These are phyloP conservation scores for Podilymbus podiceps DNA, from an alignment of 2,113 vertebrate species.

Conservation along the genomic window DNA sequence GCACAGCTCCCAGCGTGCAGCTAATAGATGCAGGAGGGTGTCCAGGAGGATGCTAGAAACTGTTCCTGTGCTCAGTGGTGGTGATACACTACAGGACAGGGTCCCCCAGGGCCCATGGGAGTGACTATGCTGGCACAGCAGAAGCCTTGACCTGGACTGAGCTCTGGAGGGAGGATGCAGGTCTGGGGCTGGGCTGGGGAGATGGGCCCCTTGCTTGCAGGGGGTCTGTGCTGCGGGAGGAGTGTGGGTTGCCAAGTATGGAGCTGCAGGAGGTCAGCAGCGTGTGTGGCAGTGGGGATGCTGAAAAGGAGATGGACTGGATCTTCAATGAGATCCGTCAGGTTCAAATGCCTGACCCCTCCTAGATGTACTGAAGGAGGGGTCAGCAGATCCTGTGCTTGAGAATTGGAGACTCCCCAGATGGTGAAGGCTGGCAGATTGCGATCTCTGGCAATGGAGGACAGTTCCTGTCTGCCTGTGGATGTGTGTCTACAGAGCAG, in stretches of 20 bases:
- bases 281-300: not conserved
- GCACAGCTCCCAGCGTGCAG: not conserved
- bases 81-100: not conserved
- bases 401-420: not conserved
- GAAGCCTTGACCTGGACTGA: not conserved
- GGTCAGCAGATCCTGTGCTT: not conserved
- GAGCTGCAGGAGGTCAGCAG: not conserved
- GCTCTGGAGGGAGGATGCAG: not conserved
- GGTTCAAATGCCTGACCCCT: not conserved
- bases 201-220: not conserved
- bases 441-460: not conserved
- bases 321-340: not conserved
- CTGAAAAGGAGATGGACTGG: not conserved
- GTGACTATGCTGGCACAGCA: not conserved
- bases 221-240: not conserved
- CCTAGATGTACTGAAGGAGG: not conserved
- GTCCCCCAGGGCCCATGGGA: no score
- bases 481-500: not conserved
- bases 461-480: not conserved
- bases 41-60: not conserved
- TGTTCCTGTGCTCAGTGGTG: not conserved
- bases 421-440: not conserved
- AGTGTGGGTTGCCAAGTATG: no score
- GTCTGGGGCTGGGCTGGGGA: not conserved
- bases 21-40: not conserved